A percentile compares a stretch with the other conserved stretches of the same genome.
These are phyloP conservation scores for Epistrophella euchroma DNA, from an alignment of 2,888 invertebrate species.

Conservation along the genomic window DNA sequence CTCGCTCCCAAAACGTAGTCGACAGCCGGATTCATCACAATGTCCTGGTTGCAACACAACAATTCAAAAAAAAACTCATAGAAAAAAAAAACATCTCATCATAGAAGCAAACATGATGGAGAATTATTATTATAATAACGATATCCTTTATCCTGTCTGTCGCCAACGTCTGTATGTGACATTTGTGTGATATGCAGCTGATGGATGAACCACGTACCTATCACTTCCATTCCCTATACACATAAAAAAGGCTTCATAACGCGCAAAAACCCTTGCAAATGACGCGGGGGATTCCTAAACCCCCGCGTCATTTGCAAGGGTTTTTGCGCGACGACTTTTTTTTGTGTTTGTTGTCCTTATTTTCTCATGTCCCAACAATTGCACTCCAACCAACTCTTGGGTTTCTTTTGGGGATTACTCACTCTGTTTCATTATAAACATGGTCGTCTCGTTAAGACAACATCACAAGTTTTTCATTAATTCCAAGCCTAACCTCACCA, in stretches of 20 bases:
- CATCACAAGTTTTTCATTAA: constrained; percentile 71
- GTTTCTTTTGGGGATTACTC: constrained; percentile 56
- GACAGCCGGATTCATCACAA: constrained; percentile 67
- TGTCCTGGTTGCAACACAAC: constrained; percentile 52
- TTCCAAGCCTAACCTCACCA: constrained; percentile 51
- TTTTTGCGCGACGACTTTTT: constrained; percentile 62
- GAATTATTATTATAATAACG: constrained; percentile 76
- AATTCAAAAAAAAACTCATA: constrained; percentile 4
- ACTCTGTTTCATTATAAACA: constrained; percentile 41
- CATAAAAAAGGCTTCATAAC: neutral
- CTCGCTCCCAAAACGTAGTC: constrained; percentile 58
- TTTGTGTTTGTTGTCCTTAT: constrained; percentile 8
- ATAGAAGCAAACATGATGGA: constrained; percentile 72
- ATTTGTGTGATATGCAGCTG: constrained; percentile 68
- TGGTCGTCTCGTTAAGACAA: constrained; percentile 70
- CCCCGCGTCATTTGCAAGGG: constrained; percentile 51
- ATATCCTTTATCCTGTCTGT: constrained; percentile 75
- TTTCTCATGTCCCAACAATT: constrained; percentile 17
- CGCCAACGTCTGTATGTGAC: constrained; percentile 68
- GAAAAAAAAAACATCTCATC: constrained; percentile 47
- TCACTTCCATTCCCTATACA: constrained; percentile 69
- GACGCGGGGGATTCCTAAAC: constrained; percentile 55
- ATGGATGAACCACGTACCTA: constrained; percentile 58
- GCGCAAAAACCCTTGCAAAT: constrained; percentile 60
- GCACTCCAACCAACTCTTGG: constrained; percentile 21